A percentile compares a stretch with the other conserved stretches of the same genome.
Evolutionary conservation across 1,140 invertebrate genomes (phyloP).

Genomic region (Cyclargus thomasi): DNA sequence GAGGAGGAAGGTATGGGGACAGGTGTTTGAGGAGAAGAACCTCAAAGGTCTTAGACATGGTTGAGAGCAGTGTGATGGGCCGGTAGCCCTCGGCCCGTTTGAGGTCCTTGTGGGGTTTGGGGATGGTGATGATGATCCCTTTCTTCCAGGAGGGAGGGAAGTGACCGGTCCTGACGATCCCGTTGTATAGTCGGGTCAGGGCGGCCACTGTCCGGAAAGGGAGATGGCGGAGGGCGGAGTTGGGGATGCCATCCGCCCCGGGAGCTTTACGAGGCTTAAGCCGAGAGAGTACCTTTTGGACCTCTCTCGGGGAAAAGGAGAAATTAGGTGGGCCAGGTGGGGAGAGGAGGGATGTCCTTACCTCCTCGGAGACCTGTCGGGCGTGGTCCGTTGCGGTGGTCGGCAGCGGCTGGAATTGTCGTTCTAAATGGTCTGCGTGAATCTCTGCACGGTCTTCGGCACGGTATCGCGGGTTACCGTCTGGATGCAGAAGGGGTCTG

Average conservation of each 20-base stretch:
- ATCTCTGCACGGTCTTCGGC: background rate
- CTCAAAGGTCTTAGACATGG: background rate
- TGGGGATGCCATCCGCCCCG: background rate
- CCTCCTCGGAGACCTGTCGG: background rate
- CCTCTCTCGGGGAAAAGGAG: background rate
- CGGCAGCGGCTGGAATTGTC: background rate
- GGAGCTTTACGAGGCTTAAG: background rate
- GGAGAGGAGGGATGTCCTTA: background rate
- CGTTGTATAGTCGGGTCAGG: background rate
- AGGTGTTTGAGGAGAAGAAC: background rate
- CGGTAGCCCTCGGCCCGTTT: background rate
- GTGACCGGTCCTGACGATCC: background rate
- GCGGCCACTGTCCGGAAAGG: background rate
- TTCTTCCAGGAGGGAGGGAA: background rate
- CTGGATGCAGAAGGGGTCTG: background rate
- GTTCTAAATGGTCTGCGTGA: background rate
- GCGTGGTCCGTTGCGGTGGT: background rate
- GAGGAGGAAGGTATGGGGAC: background rate
- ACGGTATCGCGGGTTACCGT: background rate
- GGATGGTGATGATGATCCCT: background rate
- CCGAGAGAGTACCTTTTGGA: background rate
- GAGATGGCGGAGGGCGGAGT: background rate
- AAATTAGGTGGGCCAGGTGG: background rate
- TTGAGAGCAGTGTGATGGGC: background rate
- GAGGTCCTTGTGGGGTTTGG: conserved; percentile 7